A percentile compares a stretch with the other conserved stretches of the same genome.
Conservation (phyloP, 2,797 vertebrate species). For the Aeoliscus strigatus region DNA sequence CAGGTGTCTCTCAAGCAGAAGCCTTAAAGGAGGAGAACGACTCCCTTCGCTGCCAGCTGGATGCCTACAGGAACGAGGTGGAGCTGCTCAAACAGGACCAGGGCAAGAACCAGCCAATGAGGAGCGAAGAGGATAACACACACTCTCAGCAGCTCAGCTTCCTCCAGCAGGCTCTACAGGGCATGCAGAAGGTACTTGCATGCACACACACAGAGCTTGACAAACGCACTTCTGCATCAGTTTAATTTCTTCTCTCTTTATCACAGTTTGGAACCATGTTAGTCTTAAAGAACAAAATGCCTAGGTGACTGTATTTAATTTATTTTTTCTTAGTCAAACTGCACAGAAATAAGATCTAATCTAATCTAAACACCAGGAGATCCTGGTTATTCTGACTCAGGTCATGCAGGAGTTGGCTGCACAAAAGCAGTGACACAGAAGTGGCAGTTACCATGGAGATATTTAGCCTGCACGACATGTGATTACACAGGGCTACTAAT, state of each 20-base stretch:
- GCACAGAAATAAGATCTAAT: no score
- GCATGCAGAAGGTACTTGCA: slow-evolving; percentile 88
- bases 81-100: slow-evolving; percentile 93
- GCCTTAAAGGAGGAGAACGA: slow-evolving; percentile 94
- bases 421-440: no score
- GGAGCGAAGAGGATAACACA: slow-evolving; percentile 82
- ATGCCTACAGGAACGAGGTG: slow-evolving; percentile 91
- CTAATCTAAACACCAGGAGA: no score
- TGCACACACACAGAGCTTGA: neutral
- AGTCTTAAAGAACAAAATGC: slow-evolving; percentile 17
- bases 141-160: slow-evolving; percentile 91
- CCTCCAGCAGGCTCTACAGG: slow-evolving; percentile 91
- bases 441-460: no score
- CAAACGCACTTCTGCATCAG: slow-evolving; percentile 3
- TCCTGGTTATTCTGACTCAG: no score
- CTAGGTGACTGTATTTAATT: slow-evolving; percentile 17
- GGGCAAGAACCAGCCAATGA: slow-evolving; percentile 77
- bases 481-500: no score
- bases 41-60: slow-evolving; percentile 92
- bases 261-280: slow-evolving; percentile 1
- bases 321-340: no score
- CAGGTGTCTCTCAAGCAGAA: slow-evolving; percentile 82
- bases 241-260: neutral
- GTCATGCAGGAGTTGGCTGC: no score
- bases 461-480: no score